Evolutionary conservation across 2,888 invertebrate genomes (phyloP).

Genomic region (Imbricaverruca yamaguchii): DNA sequence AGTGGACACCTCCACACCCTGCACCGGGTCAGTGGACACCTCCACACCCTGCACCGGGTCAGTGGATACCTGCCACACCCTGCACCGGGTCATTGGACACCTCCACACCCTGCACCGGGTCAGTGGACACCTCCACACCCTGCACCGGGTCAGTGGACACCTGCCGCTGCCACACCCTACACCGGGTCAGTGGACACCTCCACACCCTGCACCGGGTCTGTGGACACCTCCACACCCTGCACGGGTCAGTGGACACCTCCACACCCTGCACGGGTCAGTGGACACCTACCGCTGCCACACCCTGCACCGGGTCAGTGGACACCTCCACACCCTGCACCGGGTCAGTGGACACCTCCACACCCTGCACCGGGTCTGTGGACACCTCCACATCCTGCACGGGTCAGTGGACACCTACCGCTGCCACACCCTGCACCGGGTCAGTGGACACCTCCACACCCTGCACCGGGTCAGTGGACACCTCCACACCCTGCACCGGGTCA

Average conservation of each 20-base stretch:
- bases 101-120: constrained; percentile 86
- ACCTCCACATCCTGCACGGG: too few relatives aligned
- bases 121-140: too few relatives aligned
- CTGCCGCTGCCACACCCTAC: constrained; percentile 86
- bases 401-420: constrained; percentile 92
- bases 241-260: too few relatives aligned
- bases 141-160: too few relatives aligned
- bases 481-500: constrained; percentile 86
- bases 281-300: constrained; percentile 92
- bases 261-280: constrained; percentile 87
- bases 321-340: constrained; percentile 86
- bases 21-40: too few relatives aligned
- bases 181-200: too few relatives aligned
- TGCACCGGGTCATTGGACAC: too few relatives aligned
- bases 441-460: constrained; percentile 81
- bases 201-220: constrained; percentile 91
- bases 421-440: constrained; percentile 86
- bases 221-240: constrained; percentile 86
- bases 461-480: too few relatives aligned
- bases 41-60: constrained; percentile 86
- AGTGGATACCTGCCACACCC: constrained; percentile 82
- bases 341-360: too few relatives aligned
- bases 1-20: too few relatives aligned
- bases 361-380: too few relatives aligned
- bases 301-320: too few relatives aligned